These are phyloP conservation scores for Pogonocherus hispidulus DNA, from an alignment of 2,888 invertebrate genomes.

Conservation along the genomic window DNA sequence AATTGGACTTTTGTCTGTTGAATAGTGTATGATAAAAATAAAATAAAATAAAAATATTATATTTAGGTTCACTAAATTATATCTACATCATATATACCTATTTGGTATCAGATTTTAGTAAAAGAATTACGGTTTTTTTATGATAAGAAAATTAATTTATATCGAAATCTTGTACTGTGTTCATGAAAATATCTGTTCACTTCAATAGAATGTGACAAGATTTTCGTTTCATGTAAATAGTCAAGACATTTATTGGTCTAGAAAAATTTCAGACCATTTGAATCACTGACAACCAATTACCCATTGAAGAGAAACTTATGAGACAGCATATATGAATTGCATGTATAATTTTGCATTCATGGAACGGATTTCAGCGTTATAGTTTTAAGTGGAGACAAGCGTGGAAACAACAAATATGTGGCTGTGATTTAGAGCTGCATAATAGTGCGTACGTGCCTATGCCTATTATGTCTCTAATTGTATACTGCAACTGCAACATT, in stretches of 20 bases:
- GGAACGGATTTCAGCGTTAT: constrained; percentile 60
- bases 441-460: constrained; percentile 51
- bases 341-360: constrained; percentile 63
- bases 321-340: constrained; percentile 62
- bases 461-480: constrained; percentile 32
- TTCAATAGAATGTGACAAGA: too few relatives aligned
- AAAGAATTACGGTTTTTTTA: too few relatives aligned
- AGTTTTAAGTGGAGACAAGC: constrained; percentile 58
- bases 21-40: too few relatives aligned
- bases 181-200: too few relatives aligned
- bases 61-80: too few relatives aligned
- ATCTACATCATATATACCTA: too few relatives aligned
- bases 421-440: constrained; percentile 56
- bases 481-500: constrained; percentile 5
- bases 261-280: constrained; percentile 28
- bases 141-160: too few relatives aligned
- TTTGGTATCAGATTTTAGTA: too few relatives aligned
- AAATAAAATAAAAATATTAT: too few relatives aligned
- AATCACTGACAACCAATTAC: constrained; percentile 55
- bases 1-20: too few relatives aligned
- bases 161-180: too few relatives aligned
- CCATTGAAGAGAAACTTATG: constrained; percentile 62
- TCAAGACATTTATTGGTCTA: constrained; percentile 8
- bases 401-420: constrained; percentile 58
- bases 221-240: too few relatives aligned